These are phyloP conservation scores for Hippolais icterina DNA, from an alignment of 2,113 vertebrate species.

Conservation along the genomic window DNA sequence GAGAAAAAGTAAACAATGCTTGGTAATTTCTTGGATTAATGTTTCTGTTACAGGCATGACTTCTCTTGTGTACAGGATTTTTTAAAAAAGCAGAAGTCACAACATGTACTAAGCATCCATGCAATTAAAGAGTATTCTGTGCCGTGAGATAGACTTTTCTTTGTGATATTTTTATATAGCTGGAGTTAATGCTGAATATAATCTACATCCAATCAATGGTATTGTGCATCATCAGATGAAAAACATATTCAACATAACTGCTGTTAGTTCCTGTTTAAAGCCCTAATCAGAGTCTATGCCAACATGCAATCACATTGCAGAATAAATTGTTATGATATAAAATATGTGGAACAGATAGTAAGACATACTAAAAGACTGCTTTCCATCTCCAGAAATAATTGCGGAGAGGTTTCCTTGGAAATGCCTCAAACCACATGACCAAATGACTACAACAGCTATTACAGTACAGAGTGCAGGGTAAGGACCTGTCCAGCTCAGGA, in stretches of 20 bases:
- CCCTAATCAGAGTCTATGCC: slow-evolving; percentile 70
- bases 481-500: not conserved
- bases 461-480: not conserved
- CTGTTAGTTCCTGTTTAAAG: slow-evolving; percentile 73
- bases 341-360: slow-evolving; percentile 54
- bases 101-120: slow-evolving; percentile 61
- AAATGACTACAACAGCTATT: not conserved
- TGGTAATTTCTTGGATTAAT: slow-evolving; percentile 52
- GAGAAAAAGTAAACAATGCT: slow-evolving; percentile 34
- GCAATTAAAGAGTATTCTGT: slow-evolving; percentile 72
- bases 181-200: slow-evolving; percentile 70
- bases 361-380: slow-evolving; percentile 53
- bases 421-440: slow-evolving; percentile 48
- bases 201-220: slow-evolving; percentile 73
- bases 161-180: slow-evolving; percentile 71
- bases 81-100: slow-evolving; percentile 54
- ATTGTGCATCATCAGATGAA: slow-evolving; percentile 73
- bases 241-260: slow-evolving; percentile 70
- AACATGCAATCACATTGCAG: slow-evolving; percentile 72
- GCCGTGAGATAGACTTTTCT: slow-evolving; percentile 52
- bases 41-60: slow-evolving; percentile 44
- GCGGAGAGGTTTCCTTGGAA: slow-evolving; percentile 67
- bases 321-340: slow-evolving; percentile 70
- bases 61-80: slow-evolving; percentile 28
- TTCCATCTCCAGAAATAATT: slow-evolving; percentile 60